A percentile compares a stretch with the other conserved stretches of the same genome.
Evolutionary conservation across 2,113 vertebrate species (phyloP).

Genomic region (Sylvilagus bachmani): DNA sequence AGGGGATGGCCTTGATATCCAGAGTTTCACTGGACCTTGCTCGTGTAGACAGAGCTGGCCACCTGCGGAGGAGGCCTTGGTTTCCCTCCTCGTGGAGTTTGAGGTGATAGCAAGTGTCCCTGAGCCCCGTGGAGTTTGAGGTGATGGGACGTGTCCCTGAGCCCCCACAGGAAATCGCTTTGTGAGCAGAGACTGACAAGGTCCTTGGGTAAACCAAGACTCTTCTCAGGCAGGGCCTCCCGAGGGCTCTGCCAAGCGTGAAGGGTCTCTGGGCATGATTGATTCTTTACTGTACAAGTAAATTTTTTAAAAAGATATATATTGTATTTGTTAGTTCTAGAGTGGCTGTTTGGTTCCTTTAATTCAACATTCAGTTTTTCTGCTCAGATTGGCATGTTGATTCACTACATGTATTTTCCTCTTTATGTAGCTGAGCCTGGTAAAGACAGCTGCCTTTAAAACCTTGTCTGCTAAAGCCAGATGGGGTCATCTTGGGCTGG

Average conservation of each 20-base stretch:
- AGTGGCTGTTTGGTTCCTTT: conserved; percentile 56
- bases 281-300: not conserved
- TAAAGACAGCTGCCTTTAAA: conserved; percentile 19
- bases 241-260: not conserved
- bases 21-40: not conserved
- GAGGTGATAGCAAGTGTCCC: not conserved
- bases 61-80: not conserved
- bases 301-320: not conserved
- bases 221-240: not conserved
- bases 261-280: not conserved
- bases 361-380: conserved; percentile 28
- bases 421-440: not conserved
- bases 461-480: not conserved
- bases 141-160: not conserved
- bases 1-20: not conserved
- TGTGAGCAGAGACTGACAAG: not conserved
- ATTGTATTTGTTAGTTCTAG: conserved; percentile 22
- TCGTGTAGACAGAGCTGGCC: not conserved
- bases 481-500: not conserved
- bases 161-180: not conserved
- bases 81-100: not conserved
- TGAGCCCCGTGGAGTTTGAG: not conserved
- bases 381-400: conserved; percentile 11
- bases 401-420: not conserved
- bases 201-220: not conserved